Evolutionary conservation across 2,797 vertebrate genomes (phyloP), one percentile per base, ranked within the genome.

Genomic region (Oryzias dopingdopingensis): DNA sequence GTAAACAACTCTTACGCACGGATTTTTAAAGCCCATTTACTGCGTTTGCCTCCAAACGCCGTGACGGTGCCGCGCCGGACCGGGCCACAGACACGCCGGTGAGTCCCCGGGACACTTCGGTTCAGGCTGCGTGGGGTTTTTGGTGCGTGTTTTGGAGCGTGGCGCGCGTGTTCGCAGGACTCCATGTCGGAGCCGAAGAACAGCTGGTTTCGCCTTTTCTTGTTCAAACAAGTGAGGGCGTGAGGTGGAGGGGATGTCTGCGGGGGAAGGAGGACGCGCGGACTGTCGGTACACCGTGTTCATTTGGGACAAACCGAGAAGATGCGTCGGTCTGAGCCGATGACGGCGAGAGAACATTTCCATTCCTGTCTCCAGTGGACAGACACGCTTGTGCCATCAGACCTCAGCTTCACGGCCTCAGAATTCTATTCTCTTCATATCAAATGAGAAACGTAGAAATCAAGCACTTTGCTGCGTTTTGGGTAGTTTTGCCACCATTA

Each of bases 1-100:
- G 91, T 93, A 92, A 92, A 93, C 92, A 93, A 91, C 71, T 82
- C 66, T 64, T 46, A 65, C 91, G 86, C 80, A 89, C 55, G 88
- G 89, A 4, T 58, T 37, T 66, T 71, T 61, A 77, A 80, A 74
- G 59, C 67, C 62, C 51, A 0, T 54, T n/a, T 2, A 1, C 12
- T 0, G 16, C 13, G 2, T 64, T 69, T 73, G 63, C 69, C 66
- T 61, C 64, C 48, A 52, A 52, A 60, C 41, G 45, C 37, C n/a
- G 8, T 49, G 15, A 61, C 14, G 72, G 16, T 58, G 72, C 74
- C 14, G 66, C 65, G 4, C 42, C 0, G 1, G 3, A 1, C 0
- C 53, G 49, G 12, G 12, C 1, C 1, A 20, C 44, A 4, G 10
- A 3, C 1, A 4, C 66, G 52, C 67, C 67, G 82, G 86, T 87